Conservation (phyloP, 2,113 vertebrate species). For the Podilymbus podiceps region DNA sequence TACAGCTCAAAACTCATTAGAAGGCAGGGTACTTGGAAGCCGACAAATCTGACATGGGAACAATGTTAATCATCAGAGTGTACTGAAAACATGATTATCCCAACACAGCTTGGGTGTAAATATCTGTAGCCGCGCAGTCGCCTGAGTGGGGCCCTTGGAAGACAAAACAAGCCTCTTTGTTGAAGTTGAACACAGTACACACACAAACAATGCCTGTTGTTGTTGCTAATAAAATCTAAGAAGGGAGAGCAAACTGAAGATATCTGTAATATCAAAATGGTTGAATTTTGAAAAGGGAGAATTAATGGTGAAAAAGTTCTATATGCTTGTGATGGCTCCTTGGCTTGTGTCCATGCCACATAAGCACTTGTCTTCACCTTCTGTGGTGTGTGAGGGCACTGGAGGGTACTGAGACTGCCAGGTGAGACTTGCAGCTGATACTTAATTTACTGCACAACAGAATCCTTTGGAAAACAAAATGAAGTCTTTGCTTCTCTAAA, state of each 20-base stretch:
- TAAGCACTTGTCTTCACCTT: neutral
- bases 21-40: neutral
- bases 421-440: neutral
- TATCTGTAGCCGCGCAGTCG: neutral
- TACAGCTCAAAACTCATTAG: neutral
- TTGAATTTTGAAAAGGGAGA: neutral
- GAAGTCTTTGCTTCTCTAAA: conserved; percentile 17
- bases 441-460: neutral
- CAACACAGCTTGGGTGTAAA: neutral
- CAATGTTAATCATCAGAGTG: neutral
- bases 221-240: neutral
- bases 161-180: neutral
- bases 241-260: neutral
- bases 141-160: neutral
- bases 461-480: conserved; percentile 22
- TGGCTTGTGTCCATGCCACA: neutral
- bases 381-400: neutral
- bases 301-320: neutral
- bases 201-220: neutral
- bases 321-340: neutral
- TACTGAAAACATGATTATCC: neutral
- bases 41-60: neutral
- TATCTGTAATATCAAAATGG: neutral
- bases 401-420: neutral
- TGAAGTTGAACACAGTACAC: neutral